phyloP scores from a whole-genome alignment of 2,113 vertebrate species.

The Neolamprologus sp. region DNA sequence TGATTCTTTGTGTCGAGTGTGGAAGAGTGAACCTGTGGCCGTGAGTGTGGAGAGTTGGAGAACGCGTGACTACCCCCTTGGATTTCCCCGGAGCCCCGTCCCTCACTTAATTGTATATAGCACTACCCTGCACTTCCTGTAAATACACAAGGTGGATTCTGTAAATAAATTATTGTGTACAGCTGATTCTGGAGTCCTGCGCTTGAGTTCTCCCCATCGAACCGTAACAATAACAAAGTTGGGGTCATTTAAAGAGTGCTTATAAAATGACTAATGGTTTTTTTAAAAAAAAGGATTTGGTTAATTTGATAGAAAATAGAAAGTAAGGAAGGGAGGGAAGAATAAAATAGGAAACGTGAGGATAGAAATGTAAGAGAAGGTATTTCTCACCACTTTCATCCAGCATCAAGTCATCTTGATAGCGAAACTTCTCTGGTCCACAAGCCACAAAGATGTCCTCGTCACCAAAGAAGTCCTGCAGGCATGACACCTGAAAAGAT shows the following conservation, averaged over 20 bases:
- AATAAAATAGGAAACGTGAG: not conserved
- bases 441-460: constrained; percentile 96
- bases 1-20: not conserved
- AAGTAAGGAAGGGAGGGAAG: not conserved
- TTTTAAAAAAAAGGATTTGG: not conserved
- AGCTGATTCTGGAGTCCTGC: not conserved
- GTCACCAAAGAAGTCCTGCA: constrained; percentile 96
- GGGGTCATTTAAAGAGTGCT: not conserved
- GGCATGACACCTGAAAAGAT: constrained; percentile 81
- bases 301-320: not conserved
- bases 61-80: not conserved
- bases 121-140: not conserved
- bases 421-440: constrained; percentile 92
- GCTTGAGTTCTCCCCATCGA: not conserved
- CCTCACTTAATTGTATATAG: not conserved
- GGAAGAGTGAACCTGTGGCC: not conserved
- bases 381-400: constrained; percentile 84
- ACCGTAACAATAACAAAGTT: not conserved
- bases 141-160: not conserved
- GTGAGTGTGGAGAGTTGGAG: not conserved
- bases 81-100: not conserved
- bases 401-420: constrained; percentile 95
- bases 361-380: not conserved
- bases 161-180: not conserved
- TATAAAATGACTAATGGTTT: not conserved